Evolutionary conservation across 2,113 vertebrate species (phyloP).

Genomic region (Salvator merianae): DNA sequence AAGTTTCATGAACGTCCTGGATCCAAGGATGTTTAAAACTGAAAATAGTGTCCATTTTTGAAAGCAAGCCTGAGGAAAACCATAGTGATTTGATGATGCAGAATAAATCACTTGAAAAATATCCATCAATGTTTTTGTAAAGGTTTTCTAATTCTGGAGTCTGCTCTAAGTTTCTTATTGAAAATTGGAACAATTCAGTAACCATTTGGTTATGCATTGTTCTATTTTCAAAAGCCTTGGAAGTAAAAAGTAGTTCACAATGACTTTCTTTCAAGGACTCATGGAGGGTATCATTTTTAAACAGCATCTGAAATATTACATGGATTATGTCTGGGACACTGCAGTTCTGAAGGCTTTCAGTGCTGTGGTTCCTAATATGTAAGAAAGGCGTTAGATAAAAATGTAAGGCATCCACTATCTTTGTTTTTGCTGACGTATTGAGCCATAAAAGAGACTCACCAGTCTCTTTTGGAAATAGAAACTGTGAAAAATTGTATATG

Average conservation of each 20-base stretch:
- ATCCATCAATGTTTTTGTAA: slow-evolving; percentile 35
- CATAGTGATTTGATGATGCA: slow-evolving; percentile 50
- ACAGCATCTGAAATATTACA: slow-evolving; percentile 43
- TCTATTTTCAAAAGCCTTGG: slow-evolving; percentile 3
- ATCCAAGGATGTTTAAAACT: slow-evolving; percentile 48
- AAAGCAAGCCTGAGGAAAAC: slow-evolving; percentile 53
- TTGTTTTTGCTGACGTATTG: not conserved
- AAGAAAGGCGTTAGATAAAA: slow-evolving; percentile 55
- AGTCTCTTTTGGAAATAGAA: slow-evolving; percentile 42
- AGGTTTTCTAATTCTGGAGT: slow-evolving; percentile 55
- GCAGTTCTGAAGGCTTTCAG: slow-evolving; percentile 38
- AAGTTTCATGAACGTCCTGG: slow-evolving; percentile 3
- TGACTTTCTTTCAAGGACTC: slow-evolving; percentile 34
- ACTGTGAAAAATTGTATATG: slow-evolving; percentile 52
- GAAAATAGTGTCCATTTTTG: not conserved
- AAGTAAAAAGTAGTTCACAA: slow-evolving; percentile 55
- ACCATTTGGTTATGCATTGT: slow-evolving; percentile 28
- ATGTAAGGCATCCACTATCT: slow-evolving; percentile 36
- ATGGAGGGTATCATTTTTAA: slow-evolving; percentile 44
- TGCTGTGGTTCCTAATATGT: not conserved
- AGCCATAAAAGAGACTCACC: slow-evolving; percentile 12
- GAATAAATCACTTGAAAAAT: slow-evolving; percentile 18
- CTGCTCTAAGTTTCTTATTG: slow-evolving; percentile 36
- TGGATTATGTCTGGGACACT: slow-evolving; percentile 28
- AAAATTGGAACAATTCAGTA: slow-evolving; percentile 42